Percentiles rank a stretch among this genome's conserved stretches.
Conservation (phyloP, 2,888 invertebrate species). For the Anaspis maculata region DNA sequence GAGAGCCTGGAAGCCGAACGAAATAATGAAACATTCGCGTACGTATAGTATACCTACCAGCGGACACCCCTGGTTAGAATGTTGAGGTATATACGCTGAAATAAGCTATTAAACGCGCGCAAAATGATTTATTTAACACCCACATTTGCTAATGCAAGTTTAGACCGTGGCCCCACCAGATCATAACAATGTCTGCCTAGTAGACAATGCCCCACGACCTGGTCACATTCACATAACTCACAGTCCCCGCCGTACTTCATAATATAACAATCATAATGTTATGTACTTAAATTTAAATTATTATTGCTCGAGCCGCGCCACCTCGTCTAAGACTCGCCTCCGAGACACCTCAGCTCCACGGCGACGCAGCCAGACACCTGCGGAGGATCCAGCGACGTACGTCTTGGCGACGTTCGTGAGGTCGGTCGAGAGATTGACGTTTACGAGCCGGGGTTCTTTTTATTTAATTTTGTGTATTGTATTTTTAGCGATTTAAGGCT, state of each 20-base stretch:
- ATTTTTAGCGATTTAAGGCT: conserved; percentile 34
- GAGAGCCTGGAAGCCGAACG: no score
- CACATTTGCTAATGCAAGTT: conserved; percentile 32
- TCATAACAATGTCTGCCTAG: conserved; percentile 13
- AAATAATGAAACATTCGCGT: no score
- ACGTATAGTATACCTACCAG: no score
- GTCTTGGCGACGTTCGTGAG: conserved; percentile 18
- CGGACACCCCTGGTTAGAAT: no score
- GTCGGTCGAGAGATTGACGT: conserved; percentile 31
- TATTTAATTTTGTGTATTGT: conserved; percentile 36
- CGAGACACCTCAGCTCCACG: background rate
- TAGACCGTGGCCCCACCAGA: conserved; percentile 19
- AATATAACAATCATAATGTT: conserved; percentile 35
- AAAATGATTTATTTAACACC: conserved; percentile 36
- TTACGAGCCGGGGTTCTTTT: conserved; percentile 35
- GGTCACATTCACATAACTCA: conserved; percentile 21
- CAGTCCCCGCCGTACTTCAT: conserved; percentile 23
- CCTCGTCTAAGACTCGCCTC: conserved; percentile 15
- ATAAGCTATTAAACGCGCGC: conserved; percentile 33
- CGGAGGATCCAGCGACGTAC: conserved; percentile 16
- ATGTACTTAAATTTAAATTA: conserved; percentile 38
- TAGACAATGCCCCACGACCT: conserved; percentile 8
- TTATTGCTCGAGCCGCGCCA: conserved; percentile 27
- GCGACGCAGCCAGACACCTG: background rate
- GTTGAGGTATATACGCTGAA: no score